Conservation (phyloP, 2,797 vertebrate species). For the Microctenopoma steveboyesi region DNA sequence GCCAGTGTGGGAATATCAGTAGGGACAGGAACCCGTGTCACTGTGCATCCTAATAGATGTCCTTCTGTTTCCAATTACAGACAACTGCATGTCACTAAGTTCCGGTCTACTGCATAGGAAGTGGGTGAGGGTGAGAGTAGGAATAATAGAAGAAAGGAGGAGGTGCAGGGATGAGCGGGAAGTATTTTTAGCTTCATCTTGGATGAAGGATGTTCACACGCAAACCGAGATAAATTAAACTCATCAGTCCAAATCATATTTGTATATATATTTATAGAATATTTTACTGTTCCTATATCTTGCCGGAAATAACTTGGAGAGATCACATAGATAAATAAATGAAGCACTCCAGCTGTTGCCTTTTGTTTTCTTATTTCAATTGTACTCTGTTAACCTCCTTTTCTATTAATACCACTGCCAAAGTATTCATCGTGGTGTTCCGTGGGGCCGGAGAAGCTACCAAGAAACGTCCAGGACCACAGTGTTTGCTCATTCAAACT, state of each 20-base stretch:
- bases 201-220: constrained; percentile 41
- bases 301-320: constrained; percentile 46
- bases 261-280: constrained; percentile 39
- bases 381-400: constrained; percentile 37
- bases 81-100: constrained; percentile 41
- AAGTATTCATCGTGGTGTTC: constrained; percentile 47
- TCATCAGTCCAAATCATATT: constrained; percentile 47
- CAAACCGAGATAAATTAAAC: constrained; percentile 58
- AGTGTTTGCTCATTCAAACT: constrained; percentile 47
- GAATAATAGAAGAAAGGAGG: neutral
- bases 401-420: constrained; percentile 50
- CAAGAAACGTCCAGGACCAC: constrained; percentile 57
- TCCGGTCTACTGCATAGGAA: constrained; percentile 57
- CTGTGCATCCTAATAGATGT: constrained; percentile 82
- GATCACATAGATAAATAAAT: constrained; percentile 59
- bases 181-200: constrained; percentile 52
- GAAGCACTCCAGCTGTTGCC: constrained; percentile 47
- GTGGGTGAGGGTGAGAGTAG: constrained; percentile 15
- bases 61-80: constrained; percentile 88
- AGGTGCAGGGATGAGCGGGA: constrained; percentile 21
- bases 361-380: constrained; percentile 54
- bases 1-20: constrained; percentile 84
- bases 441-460: constrained; percentile 46
- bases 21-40: constrained; percentile 88
- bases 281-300: constrained; percentile 45